Base-by-base conservation (phyloP, 2,113 vertebrate species). In the Lasiurus borealis region DNA sequence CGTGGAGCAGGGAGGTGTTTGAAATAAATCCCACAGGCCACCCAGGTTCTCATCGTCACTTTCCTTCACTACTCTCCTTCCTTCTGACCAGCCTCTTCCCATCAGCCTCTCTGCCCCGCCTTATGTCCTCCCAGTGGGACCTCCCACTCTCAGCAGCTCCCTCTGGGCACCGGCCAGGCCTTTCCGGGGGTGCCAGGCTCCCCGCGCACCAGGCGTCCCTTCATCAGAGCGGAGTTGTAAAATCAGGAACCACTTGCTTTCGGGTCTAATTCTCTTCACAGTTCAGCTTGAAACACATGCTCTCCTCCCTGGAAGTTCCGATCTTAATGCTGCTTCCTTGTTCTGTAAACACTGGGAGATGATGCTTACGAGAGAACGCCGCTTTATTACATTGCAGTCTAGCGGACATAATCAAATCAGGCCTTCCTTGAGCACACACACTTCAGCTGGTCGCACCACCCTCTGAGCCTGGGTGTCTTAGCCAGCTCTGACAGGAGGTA, bases 391-490 rank as follows among this genome's bases (percentile, higher is more conserved):
- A n/a, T 19, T 71, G 96, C 92, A 85, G 68, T 66, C 87, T 78
- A 66, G 94, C 95, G 50, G 57, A 54, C 69, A 31, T 69, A 90
- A 93, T 92, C 16, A 27, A 96, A 93, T 94, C 83, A 96, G 90
- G 78, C 75, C 85, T 95, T 69, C 9, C 31, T 31, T 50, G 84
- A 93, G 59, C 75, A 6, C 81, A 19, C 75, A 6, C 81, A 19
- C 71, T 75, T 52, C 68, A 69, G 54, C 89, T 1, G 0, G 11
- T 3, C 12, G 54, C 29, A 21, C 69, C 3, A 5, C 59, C 71
- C 40, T 73, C 91, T n/a, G 50, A 1, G 92, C 66, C 48, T 14
- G 0, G 62, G 2, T 31, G 57, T 72, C 62, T 73, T 0, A 3
- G 27, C 18, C 0, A 0, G 46, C 64, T 76, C 40, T 8, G 52